Evolutionary conservation across 2,888 invertebrate genomes (phyloP).

Genomic region (Parnassius glacialis): DNA sequence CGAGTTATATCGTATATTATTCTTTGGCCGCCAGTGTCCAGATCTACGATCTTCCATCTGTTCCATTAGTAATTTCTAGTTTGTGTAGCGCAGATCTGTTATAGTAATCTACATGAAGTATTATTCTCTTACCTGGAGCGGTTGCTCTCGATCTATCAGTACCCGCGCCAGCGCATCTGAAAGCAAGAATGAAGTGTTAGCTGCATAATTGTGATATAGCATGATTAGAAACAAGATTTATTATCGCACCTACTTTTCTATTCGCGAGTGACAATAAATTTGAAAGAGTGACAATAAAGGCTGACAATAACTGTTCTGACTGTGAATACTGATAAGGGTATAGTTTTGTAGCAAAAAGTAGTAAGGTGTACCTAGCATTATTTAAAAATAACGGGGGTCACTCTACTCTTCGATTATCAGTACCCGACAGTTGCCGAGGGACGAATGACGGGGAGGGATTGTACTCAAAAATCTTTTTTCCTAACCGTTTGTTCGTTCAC

Average conservation of each 20-base stretch:
- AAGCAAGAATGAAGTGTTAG: slow-evolving; percentile 37
- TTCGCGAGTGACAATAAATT: neutral
- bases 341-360: too few relatives aligned
- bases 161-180: slow-evolving; percentile 35
- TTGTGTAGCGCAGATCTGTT: slow-evolving; percentile 32
- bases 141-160: slow-evolving; percentile 31
- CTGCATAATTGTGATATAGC: slow-evolving; percentile 22
- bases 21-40: neutral
- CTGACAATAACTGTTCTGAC: too few relatives aligned
- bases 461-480: too few relatives aligned
- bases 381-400: too few relatives aligned
- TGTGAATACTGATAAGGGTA: too few relatives aligned
- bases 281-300: too few relatives aligned
- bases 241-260: neutral
- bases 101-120: slow-evolving; percentile 44
- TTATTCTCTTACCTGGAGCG: slow-evolving; percentile 37
- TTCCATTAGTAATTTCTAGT: slow-evolving; percentile 19
- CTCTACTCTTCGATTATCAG: too few relatives aligned
- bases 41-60: slow-evolving; percentile 6
- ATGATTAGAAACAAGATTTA: slow-evolving; percentile 21
- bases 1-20: neutral
- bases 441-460: too few relatives aligned
- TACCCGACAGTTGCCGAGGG: too few relatives aligned
- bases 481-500: too few relatives aligned
- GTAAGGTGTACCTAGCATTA: too few relatives aligned